Evolutionary conservation across 2,888 invertebrate genomes (phyloP), one percentile per base, ranked within the genome.

Genomic region (Listrodromus nycthemerus): DNA sequence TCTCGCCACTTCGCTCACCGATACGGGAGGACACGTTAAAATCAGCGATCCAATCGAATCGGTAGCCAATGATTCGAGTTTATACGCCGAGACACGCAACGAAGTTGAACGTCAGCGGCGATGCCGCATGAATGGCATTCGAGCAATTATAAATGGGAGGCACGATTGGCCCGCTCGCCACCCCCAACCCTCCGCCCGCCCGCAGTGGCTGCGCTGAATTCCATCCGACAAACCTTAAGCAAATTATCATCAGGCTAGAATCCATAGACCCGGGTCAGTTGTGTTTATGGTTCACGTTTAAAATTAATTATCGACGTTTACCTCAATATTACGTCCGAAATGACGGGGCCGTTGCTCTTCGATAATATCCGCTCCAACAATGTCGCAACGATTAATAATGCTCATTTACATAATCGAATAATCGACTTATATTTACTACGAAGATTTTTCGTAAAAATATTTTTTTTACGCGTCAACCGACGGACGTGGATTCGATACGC

Each of bases 41-140:
- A 90, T 91, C 90, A 90, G 85, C 88, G 88, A 87, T 88, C 86
- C 90, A 87, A 90, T 89, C 87, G 88, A 89, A 75, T 89, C 89
- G 87, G 85, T 86, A 87, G 77, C 85, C 89, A 90, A 91, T 89
- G 89, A 87, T 88, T 88, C 89, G 89, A 88, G 86, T 88, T 45
- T 76, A 76, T 81, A 76, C 87, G 78, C 85, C 80, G 87, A 86
- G 87, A 85, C 85, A 85, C 84, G 79, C 52, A 69, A 71, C 24
- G 58, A 33, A 63, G 81, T 67, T 69, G 67, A 69, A 65, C 73
- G 76, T 80, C 52, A 63, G 61, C 66, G 63, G 41, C 71, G n/a
- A 69, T 41, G 81, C 75, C 79, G 75, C 79, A 80, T 74, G 52
- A 80, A 61, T 67, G 74, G 41, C 65, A 70, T 81, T 58, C 67